These are phyloP conservation scores for Notiomystis cincta DNA, from an alignment of 2,113 vertebrate genomes.

Conservation along the genomic window DNA sequence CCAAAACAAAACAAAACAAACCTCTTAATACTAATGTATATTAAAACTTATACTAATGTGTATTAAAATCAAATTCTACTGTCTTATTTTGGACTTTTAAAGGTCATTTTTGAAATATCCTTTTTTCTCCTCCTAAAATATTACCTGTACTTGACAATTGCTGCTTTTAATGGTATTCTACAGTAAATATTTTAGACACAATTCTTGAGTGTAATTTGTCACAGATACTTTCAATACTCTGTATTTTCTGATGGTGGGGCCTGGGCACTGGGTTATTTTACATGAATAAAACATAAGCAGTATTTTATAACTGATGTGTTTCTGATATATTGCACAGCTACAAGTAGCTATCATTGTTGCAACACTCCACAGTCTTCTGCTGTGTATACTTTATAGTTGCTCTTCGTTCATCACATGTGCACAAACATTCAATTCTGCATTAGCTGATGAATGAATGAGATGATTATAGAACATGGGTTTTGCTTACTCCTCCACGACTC, in stretches of 20 bases:
- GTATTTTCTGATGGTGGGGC: neutral
- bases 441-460: neutral
- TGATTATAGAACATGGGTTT: neutral
- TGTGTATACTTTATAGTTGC: neutral
- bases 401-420: neutral
- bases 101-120: neutral
- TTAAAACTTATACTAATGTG: neutral
- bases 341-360: neutral
- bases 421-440: neutral
- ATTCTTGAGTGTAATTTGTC: neutral
- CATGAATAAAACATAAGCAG: slow-evolving; percentile 44
- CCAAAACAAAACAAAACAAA: neutral
- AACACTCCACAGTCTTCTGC: neutral
- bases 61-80: neutral
- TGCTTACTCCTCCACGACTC: neutral
- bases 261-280: neutral
- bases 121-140: neutral
- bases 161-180: neutral
- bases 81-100: neutral
- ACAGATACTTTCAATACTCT: neutral
- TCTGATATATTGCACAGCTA: neutral
- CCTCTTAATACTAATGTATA: neutral
- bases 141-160: neutral
- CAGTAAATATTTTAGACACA: neutral
- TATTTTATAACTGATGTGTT: neutral